A percentile compares a stretch with the other conserved stretches of the same genome.
Evolutionary conservation across 2,888 invertebrate genomes (phyloP).

Genomic region (Lycocerus yunnanus): DNA sequence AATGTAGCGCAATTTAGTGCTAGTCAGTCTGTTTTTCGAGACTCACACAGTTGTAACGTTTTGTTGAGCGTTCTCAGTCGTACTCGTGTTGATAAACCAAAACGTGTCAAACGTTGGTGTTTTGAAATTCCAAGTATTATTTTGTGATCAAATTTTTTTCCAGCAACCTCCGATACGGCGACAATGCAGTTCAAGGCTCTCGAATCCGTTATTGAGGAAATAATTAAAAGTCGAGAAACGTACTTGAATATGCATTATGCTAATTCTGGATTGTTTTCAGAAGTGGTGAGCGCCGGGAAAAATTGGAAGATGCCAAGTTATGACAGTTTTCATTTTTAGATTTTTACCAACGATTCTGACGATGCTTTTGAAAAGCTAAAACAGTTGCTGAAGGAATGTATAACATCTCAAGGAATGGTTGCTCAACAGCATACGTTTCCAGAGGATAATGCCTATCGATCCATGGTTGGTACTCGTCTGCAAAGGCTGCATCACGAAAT

Average conservation of each 20-base stretch:
- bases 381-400: conserved; percentile 30
- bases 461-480: conserved; percentile 29
- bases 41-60: background rate
- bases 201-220: conserved; percentile 41
- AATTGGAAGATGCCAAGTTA: background rate
- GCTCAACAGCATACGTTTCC: conserved; percentile 4
- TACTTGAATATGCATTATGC: conserved; percentile 46
- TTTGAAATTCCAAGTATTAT: background rate
- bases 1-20: background rate
- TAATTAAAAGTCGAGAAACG: conserved; percentile 43
- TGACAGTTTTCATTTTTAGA: conserved; percentile 28
- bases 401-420: conserved; percentile 4
- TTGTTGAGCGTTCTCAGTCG: background rate
- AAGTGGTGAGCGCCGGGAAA: conserved; percentile 40
- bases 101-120: background rate
- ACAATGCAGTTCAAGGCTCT: conserved; percentile 12
- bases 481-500: conserved; percentile 28
- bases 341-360: conserved; percentile 41
- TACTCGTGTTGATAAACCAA: background rate
- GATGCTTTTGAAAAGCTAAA: conserved; percentile 35
- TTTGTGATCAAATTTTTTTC: background rate
- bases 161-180: background rate
- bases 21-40: background rate
- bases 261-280: conserved; percentile 50
- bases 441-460: conserved; percentile 28